Evolutionary conservation across 2,113 vertebrate species (phyloP).

Genomic region (Centropristis striata): DNA sequence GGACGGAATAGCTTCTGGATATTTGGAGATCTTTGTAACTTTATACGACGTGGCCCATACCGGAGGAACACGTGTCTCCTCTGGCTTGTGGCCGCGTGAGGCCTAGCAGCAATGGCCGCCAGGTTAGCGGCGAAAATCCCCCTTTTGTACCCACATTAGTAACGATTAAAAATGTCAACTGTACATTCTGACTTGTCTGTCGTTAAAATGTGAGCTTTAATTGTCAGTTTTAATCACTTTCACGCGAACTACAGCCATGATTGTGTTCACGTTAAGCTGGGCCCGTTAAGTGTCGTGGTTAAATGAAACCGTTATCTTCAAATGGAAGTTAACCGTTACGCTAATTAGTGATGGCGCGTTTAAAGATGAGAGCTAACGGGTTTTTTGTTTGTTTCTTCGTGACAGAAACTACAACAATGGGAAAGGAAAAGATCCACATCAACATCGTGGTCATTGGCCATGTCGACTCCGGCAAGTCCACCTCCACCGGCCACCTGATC

Average conservation of each 20-base stretch:
- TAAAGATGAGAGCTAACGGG: accelerated
- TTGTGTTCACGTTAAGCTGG: too few species aligned
- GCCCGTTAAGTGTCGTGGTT: too few species aligned
- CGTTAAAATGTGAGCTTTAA: background rate
- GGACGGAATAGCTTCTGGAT: constrained; percentile 18
- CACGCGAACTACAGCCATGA: too few species aligned
- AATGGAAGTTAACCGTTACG: background rate
- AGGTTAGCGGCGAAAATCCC: background rate
- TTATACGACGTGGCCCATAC: constrained; percentile 76
- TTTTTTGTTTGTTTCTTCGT: background rate
- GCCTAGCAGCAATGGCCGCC: constrained; percentile 67
- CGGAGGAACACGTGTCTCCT: constrained; percentile 84
- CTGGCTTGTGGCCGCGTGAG: constrained; percentile 75
- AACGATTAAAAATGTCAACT: too few species aligned
- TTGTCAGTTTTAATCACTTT: background rate
- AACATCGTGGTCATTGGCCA: constrained; percentile 92
- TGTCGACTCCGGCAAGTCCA: constrained; percentile 90
- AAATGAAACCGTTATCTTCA: too few species aligned
- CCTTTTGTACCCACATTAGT: too few species aligned
- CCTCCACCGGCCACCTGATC: constrained; percentile 88
- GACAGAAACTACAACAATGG: constrained; percentile 84
- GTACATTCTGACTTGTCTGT: too few species aligned
- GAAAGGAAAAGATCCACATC: constrained; percentile 88
- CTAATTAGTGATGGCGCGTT: too few species aligned
- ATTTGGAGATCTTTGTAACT: constrained; percentile 75